Conservation (phyloP, 30 jellyfish, hydroid and myxozoan species). For the Aurelia sp. region DNA sequence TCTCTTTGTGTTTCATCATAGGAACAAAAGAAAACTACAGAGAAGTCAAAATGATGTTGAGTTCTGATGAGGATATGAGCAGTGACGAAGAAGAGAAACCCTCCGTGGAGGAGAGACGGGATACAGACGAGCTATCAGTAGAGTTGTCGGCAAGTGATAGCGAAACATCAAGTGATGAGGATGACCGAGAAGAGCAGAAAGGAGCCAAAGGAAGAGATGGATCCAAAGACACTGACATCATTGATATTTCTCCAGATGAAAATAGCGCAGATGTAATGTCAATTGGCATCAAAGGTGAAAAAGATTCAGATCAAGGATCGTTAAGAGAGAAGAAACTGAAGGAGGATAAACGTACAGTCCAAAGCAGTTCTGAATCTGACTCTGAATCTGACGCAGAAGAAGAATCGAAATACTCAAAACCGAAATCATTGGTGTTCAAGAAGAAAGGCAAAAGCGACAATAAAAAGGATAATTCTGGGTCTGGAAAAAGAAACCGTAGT, state of each 20-base stretch:
- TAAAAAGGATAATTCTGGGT: not conserved
- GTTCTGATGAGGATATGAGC: slow-evolving; percentile 50
- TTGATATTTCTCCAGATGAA: slow-evolving; percentile 51
- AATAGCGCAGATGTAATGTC: not conserved
- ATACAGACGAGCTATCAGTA: not conserved
- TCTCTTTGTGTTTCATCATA: not conserved
- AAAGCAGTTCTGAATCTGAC: not conserved
- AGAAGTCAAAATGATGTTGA: slow-evolving; percentile 33
- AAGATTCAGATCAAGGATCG: slow-evolving; percentile 3
- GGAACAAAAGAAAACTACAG: slow-evolving; percentile 9
- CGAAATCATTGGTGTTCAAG: slow-evolving; percentile 29
- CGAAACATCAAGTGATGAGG: slow-evolving; percentile 22
- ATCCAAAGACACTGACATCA: not conserved
- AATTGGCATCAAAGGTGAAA: not conserved
- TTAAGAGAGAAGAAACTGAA: not conserved
- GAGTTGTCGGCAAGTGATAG: slow-evolving; percentile 22
- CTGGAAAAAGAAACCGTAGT: slow-evolving; percentile 13
- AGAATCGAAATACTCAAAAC: slow-evolving; percentile 3
- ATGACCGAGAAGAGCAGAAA: not conserved
- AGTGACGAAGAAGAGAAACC: slow-evolving; percentile 30
- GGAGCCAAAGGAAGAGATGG: not conserved
- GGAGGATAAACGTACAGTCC: not conserved
- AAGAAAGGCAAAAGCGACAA: slow-evolving; percentile 4
- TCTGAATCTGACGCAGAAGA: slow-evolving; percentile 46
- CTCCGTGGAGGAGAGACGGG: not conserved